Percentiles rank a stretch among this genome's conserved stretches.
These are phyloP conservation scores for Catharus minimus DNA, from an alignment of 2,113 vertebrate species.

Conservation along the genomic window DNA sequence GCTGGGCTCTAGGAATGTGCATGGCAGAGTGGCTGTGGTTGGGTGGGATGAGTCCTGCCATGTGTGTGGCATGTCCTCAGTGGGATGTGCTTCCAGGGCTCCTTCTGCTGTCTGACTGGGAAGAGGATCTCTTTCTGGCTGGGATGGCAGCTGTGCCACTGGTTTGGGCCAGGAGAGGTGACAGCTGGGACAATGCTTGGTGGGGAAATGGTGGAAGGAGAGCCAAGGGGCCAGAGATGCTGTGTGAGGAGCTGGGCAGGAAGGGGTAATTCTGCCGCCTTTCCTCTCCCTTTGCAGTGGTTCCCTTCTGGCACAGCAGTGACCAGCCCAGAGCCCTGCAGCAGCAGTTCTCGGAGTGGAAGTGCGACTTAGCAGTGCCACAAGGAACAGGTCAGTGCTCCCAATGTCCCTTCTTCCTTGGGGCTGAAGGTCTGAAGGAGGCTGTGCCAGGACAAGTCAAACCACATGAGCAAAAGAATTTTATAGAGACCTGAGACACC, in stretches of 20 bases:
- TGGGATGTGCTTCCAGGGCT: not conserved
- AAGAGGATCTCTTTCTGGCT: not conserved
- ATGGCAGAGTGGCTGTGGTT: no score
- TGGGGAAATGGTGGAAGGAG: not conserved
- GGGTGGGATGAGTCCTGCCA: no score
- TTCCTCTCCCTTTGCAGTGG: not conserved
- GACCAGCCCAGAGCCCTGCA: no score
- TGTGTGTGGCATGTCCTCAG: not conserved
- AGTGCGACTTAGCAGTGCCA: fast-evolving
- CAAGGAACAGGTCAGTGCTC: constrained; percentile 5
- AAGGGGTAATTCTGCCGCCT: not conserved
- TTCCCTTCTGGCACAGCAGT: not conserved
- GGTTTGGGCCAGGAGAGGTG: not conserved
- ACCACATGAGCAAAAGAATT: no score
- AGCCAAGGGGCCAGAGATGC: not conserved
- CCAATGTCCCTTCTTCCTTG: not conserved
- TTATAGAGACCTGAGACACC: not conserved
- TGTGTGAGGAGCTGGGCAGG: not conserved
- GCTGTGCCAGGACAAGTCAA: not conserved
- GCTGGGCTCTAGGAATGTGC: no score
- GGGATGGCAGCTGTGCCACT: not conserved
- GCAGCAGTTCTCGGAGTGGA: not conserved
- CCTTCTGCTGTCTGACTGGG: not conserved
- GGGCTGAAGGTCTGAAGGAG: not conserved
- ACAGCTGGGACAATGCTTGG: not conserved